Percentiles rank a stretch among this genome's conserved stretches.
phyloP scores from a whole-genome alignment of 1,140 invertebrate genomes.

The Anastrepha ludens region DNA sequence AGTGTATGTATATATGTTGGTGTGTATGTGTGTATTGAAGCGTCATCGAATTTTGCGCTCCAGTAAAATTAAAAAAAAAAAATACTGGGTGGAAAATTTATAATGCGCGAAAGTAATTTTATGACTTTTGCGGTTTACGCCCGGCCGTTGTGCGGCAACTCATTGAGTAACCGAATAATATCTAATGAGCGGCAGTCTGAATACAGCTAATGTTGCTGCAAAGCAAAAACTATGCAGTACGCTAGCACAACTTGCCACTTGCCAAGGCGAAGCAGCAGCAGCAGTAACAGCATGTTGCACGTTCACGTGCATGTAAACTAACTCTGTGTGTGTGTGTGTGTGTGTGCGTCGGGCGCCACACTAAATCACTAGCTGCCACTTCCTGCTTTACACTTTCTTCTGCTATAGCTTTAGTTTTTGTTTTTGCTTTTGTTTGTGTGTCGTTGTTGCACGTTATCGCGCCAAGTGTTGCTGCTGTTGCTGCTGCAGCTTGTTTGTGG shows the following conservation, averaged over 20 bases:
- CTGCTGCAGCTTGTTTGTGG: background rate
- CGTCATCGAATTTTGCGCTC: constrained; percentile 73
- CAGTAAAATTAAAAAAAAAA: constrained; percentile 57
- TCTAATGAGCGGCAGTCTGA: constrained; percentile 21
- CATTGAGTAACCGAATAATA: constrained; percentile 11
- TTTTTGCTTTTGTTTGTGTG: background rate
- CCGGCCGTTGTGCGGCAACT: background rate
- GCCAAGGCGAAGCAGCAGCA: background rate
- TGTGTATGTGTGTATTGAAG: constrained; percentile 59
- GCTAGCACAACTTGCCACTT: background rate
- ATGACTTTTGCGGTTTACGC: constrained; percentile 72
- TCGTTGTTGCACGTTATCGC: constrained; percentile 57
- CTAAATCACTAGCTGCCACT: constrained; percentile 47
- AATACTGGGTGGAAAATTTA: constrained; percentile 66
- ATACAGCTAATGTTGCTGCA: background rate
- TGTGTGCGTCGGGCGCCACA: constrained; percentile 25
- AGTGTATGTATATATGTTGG: background rate
- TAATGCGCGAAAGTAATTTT: constrained; percentile 74
- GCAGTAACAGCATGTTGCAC: constrained; percentile 22
- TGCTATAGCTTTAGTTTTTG: background rate
- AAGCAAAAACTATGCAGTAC: background rate
- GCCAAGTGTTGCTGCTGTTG: constrained; percentile 56
- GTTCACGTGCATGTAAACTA: background rate
- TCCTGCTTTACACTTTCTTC: constrained; percentile 48
- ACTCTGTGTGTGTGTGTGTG: background rate